phyloP scores from a whole-genome alignment of 2,888 invertebrate species.

The Muschampia staudingeri region DNA sequence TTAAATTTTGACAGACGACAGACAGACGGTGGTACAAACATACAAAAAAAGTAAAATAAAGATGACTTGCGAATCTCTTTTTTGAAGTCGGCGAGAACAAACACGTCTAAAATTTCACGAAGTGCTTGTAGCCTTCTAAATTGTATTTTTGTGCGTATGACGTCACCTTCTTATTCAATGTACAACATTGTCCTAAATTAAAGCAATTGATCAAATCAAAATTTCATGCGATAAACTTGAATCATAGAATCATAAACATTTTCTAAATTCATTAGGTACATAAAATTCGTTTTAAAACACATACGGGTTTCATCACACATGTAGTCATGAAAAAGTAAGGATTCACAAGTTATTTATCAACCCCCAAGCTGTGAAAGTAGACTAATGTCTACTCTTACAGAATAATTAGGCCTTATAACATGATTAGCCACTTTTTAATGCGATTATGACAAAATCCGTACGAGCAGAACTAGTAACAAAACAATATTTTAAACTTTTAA shows the following conservation, averaged over 20 bases:
- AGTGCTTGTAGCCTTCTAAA: constrained; percentile 22
- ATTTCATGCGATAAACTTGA: not conserved
- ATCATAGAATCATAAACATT: not conserved
- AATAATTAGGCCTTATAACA: not conserved
- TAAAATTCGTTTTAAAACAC: not conserved
- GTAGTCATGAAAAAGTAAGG: not conserved
- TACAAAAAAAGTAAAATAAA: too few relatives aligned
- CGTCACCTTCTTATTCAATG: not conserved
- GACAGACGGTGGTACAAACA: too few relatives aligned
- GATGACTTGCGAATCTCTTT: too few relatives aligned
- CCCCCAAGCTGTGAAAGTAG: too few relatives aligned
- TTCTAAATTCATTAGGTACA: not conserved
- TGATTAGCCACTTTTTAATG: not conserved
- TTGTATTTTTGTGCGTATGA: constrained; percentile 19
- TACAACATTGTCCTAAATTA: not conserved
- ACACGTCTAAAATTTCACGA: too few relatives aligned
- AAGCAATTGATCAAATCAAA: not conserved
- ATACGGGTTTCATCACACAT: not conserved
- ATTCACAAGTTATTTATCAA: not conserved
- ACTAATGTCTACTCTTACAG: too few relatives aligned
- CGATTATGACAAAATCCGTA: not conserved
- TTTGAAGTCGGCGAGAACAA: too few relatives aligned
- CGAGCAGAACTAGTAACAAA: not conserved
- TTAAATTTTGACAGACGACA: too few relatives aligned
- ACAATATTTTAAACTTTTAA: not conserved